A percentile compares a stretch with the other conserved stretches of the same genome.
phyloP scores from a whole-genome alignment of 1,140 invertebrate species.

The Nylanderia fulva region DNA sequence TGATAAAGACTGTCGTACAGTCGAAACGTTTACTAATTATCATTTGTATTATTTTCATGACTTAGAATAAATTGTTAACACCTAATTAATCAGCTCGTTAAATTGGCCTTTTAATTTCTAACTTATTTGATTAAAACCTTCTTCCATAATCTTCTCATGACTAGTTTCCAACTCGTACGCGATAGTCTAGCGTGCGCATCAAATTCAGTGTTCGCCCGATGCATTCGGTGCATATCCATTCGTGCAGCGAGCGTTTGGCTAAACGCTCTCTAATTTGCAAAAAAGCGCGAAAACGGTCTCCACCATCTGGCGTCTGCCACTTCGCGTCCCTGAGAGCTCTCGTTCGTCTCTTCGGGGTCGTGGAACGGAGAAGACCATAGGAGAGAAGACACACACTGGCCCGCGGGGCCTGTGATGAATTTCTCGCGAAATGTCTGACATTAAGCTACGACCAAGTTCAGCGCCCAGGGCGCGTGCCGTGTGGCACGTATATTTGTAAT shows the following conservation, averaged over 20 bases:
- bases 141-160: slow-evolving; percentile 35
- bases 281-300: slow-evolving; percentile 32
- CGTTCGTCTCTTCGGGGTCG: slow-evolving; percentile 4
- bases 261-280: slow-evolving; percentile 50
- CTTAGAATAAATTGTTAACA: no score
- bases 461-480: slow-evolving; percentile 74
- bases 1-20: no score
- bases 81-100: no score
- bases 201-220: background rate
- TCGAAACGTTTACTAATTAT: no score
- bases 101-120: no score
- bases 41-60: no score
- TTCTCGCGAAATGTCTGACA: slow-evolving; percentile 75
- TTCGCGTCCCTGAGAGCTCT: slow-evolving; percentile 26
- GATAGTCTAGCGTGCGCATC: slow-evolving; percentile 28
- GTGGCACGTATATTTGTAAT: slow-evolving; percentile 75
- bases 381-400: slow-evolving; percentile 30
- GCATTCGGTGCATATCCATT: slow-evolving; percentile 35
- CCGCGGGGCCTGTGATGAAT: slow-evolving; percentile 68
- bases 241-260: slow-evolving; percentile 17
- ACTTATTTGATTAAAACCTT: no score
- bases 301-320: slow-evolving; percentile 62
- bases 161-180: background rate
- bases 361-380: slow-evolving; percentile 6
- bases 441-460: slow-evolving; percentile 71